Evolutionary conservation across 1,140 invertebrate species (phyloP), one percentile per base, ranked within the genome.

Genomic region (Drosophila lowei): DNA sequence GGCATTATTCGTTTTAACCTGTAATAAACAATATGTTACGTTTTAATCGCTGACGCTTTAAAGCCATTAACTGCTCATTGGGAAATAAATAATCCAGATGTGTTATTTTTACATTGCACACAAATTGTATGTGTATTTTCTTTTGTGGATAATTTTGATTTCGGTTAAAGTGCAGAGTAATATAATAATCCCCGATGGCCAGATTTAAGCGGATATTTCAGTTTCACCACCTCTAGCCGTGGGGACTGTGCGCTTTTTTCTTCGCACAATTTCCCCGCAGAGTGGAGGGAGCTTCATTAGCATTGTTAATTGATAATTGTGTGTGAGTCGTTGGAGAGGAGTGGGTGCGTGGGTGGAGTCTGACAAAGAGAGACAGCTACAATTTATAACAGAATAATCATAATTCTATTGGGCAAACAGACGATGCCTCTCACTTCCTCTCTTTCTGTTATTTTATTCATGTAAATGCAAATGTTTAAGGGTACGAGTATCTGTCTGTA

Each of bases 291-390:
- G 52, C 25, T 53, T 77, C 54, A 80, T 80, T 80, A 80, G 72
- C 66, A 80, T 80, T 63, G 74, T 80, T 76, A 80, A 80, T 80
- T 80, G 78, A 70, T 57, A 70, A 56, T n/a, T 38, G 34, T 38
- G 11, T 38, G 34, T 38, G 28, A 7, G 28, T 8, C 0, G 6
- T 2, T 30, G 28, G 28, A n/a, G 44, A 25, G 25, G 43, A 9
- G n/a, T 2, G 23, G n/a, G 6, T 25, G 23, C 0, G 8, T 11
- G 34, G 38, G 30, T 16, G 15, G 41, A 38, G 15, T 1, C 15
- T 18, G 15, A 21, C 56, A 54, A 43, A 57, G 43, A 25, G 7
- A 43, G 34, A 38, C 34, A 46, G 44, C 30, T 30, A 41, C 50
- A 60, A 49, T 58, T 72, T 67, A 50, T 70, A 74, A 57, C 66